phyloP scores from a whole-genome alignment of 2,888 invertebrate genomes.

The Calameuta filiformis region DNA sequence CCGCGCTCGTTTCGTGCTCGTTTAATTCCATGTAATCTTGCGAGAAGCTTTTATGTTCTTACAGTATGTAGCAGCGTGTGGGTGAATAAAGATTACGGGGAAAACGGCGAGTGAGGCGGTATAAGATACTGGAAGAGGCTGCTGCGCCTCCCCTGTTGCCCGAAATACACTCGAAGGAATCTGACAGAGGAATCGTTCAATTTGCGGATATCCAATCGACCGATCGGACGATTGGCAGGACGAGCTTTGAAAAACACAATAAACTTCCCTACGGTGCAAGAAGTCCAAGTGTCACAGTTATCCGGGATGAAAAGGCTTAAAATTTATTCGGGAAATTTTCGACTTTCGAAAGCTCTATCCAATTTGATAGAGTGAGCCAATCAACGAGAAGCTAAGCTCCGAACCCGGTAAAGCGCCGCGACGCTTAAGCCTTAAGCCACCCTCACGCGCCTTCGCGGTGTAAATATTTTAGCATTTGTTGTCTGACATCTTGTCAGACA shows the following conservation, averaged over 20 bases:
- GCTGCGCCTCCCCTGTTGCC: background rate
- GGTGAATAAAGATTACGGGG: background rate
- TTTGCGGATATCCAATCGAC: no score
- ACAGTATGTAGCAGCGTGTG: background rate
- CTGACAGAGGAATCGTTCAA: no score
- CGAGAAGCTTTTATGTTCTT: slow-evolving; percentile 21
- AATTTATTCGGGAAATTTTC: background rate
- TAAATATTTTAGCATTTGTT: slow-evolving; percentile 41
- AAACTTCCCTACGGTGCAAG: no score
- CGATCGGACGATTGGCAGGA: no score
- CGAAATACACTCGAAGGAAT: no score
- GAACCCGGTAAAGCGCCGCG: background rate
- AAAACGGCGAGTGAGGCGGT: background rate
- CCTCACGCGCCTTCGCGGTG: slow-evolving; percentile 7
- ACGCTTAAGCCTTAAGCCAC: slow-evolving; percentile 26
- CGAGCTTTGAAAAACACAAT: no score
- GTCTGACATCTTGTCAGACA: slow-evolving; percentile 33
- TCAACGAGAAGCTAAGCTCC: background rate
- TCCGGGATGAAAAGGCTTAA: background rate
- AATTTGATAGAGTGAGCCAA: background rate
- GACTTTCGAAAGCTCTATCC: background rate
- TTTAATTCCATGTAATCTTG: slow-evolving; percentile 38
- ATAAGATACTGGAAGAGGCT: background rate
- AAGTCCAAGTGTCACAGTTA: no score
- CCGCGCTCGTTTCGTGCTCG: slow-evolving; percentile 29